Percentiles rank a stretch among this genome's conserved stretches.
Conservation (phyloP, 2,797 vertebrate genomes). For the Pangasius krempfi region DNA sequence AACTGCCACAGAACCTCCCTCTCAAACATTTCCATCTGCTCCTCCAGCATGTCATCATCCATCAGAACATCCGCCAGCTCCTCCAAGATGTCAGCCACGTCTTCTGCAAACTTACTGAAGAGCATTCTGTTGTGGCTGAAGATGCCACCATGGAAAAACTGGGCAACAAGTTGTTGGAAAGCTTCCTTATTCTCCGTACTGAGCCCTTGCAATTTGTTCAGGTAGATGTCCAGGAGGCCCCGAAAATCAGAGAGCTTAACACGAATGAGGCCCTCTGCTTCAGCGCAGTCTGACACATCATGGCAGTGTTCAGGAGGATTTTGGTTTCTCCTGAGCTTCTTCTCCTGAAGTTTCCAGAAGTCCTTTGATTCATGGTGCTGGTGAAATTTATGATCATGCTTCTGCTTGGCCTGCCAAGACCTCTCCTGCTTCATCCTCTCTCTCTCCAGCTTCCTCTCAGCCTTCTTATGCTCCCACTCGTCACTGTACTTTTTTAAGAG, state of each 20-base stretch:
- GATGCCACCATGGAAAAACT: constrained; percentile 71
- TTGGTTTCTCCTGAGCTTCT: constrained; percentile 69
- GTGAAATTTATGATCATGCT: constrained; percentile 56
- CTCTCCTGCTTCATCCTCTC: constrained; percentile 75
- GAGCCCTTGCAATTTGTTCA: constrained; percentile 72
- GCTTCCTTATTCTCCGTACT: constrained; percentile 65
- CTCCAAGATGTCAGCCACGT: constrained; percentile 78
- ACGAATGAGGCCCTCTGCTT: constrained; percentile 71
- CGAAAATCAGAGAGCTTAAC: constrained; percentile 75
- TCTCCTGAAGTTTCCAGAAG: constrained; percentile 77
- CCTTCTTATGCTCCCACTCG: constrained; percentile 75
- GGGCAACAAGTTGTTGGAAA: constrained; percentile 65
- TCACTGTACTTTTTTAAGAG: constrained; percentile 74
- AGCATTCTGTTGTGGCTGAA: constrained; percentile 72
- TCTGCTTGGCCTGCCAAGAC: constrained; percentile 67
- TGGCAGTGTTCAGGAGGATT: constrained; percentile 65
- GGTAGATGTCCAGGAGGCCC: constrained; percentile 74
- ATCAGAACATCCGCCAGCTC: constrained; percentile 74
- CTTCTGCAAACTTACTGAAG: constrained; percentile 74
- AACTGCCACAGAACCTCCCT: constrained; percentile 78
- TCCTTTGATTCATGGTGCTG: constrained; percentile 47
- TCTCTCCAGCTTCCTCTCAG: constrained; percentile 69
- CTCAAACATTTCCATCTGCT: constrained; percentile 81
- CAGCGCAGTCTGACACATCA: constrained; percentile 70
- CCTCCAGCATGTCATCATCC: constrained; percentile 69